Evolutionary conservation across 2,797 vertebrate species (phyloP).

Genomic region (Smutsia gigantea): DNA sequence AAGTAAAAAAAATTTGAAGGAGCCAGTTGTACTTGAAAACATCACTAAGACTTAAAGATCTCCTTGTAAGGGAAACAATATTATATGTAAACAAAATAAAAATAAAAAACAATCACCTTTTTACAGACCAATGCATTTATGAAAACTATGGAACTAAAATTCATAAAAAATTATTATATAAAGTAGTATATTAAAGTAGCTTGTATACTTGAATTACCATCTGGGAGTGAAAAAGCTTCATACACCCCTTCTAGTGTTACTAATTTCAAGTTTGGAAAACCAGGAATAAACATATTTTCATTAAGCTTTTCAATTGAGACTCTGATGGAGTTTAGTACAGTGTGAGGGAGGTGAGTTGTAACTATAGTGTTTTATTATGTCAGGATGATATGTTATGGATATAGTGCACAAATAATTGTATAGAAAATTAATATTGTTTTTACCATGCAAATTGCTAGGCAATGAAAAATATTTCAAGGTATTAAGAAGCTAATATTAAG

Average conservation of each 20-base stretch:
- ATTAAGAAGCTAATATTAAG: neutral
- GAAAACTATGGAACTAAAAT: slow-evolving; percentile 8
- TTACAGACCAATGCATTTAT: neutral
- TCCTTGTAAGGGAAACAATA: neutral
- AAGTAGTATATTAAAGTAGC: neutral
- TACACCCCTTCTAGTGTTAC: neutral
- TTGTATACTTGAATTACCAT: slow-evolving; percentile 37
- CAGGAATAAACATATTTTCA: slow-evolving; percentile 10
- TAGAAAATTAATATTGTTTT: slow-evolving; percentile 19
- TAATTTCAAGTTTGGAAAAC: slow-evolving; percentile 45
- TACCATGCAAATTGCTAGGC: neutral
- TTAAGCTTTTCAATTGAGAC: slow-evolving; percentile 23
- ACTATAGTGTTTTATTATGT: neutral
- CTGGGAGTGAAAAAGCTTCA: neutral
- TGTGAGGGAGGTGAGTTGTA: neutral
- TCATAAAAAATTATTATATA: neutral
- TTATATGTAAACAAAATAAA: neutral
- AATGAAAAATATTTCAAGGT: slow-evolving; percentile 31
- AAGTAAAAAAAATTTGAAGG: neutral
- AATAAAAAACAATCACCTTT: neutral
- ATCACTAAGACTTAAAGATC: neutral
- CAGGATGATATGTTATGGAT: neutral
- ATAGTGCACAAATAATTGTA: neutral
- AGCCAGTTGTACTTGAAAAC: neutral
- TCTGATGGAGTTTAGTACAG: neutral